Evolutionary conservation across 2,113 vertebrate species (phyloP), one percentile per base, ranked within the genome.

Genomic region (Larimichthys polyactis): DNA sequence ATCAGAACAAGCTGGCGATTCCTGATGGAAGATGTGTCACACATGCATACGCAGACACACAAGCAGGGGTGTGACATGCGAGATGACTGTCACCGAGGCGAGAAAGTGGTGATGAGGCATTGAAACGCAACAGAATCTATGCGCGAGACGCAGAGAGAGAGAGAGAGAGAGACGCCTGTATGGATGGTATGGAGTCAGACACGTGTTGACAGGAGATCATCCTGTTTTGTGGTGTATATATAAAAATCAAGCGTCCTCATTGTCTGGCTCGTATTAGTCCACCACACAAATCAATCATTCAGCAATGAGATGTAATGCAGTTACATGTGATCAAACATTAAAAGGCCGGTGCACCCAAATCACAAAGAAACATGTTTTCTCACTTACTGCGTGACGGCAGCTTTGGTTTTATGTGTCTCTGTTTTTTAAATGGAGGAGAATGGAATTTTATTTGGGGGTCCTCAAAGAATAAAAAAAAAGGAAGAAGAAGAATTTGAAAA

Each of bases 11-110:
- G 67, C 60, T 54, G 62, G 10, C 43, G 16, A 70, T 64, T 67
- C 46, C 62, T 76, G 77, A 85, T 63, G 81, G 68, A 48, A 32
- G 83, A 72, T 58, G 78, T 85, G 76, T 90, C 87, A 88, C 86
- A 73, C 67, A 27, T 20, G 77, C 58, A 8, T 36, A 14, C 49
- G 8, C 0, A 46, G 44, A 43, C 32, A 36, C 78, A 79, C 44
- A 48, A 46, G 72, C 64, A 48, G 52, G 58, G 16, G 40, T 54
- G 83, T 81, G 72, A 83, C 55, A 64, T 81, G 70, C 62, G 62
- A 63, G 83, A 74, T 82, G 79, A 73, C 69, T 68, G 81, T 71
- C 63, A 64, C 52, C 24, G 67, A 32, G 55, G 19, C 29, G 44
- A 72, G 24, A 24, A 24, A 78, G 64, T 51, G 59, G 55, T 49